These are phyloP conservation scores for Atherix ibis DNA, from an alignment of 2,888 invertebrate genomes.

Conservation along the genomic window DNA sequence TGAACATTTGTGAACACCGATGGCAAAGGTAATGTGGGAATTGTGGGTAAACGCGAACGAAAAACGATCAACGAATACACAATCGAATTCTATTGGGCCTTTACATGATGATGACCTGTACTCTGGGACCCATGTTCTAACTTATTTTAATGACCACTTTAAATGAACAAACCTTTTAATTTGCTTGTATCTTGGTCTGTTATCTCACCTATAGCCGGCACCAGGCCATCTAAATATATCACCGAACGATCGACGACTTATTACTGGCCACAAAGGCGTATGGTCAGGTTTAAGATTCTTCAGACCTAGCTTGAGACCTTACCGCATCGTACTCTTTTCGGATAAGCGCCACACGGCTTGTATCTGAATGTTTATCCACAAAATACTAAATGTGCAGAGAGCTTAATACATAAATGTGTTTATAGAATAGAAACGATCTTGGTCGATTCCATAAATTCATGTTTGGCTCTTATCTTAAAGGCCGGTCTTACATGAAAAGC, in stretches of 20 bases:
- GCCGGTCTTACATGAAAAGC: slow-evolving; percentile 6
- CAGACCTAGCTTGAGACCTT: no score
- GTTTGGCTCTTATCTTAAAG: slow-evolving; percentile 10
- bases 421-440: no score
- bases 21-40: background rate
- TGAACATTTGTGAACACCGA: no score
- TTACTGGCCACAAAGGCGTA: no score
- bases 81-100: no score
- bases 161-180: slow-evolving; percentile 19
- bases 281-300: no score
- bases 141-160: slow-evolving; percentile 15
- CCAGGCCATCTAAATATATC: slow-evolving; percentile 11
- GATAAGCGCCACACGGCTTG: slow-evolving; percentile 8
- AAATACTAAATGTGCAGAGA: no score
- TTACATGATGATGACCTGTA: no score
- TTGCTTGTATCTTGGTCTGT: slow-evolving; percentile 17
- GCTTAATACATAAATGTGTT: no score
- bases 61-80: background rate
- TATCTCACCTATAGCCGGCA: slow-evolving; percentile 13
- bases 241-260: slow-evolving; percentile 4
- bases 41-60: background rate
- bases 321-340: slow-evolving; percentile 1
- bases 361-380: no score
- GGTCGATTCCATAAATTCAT: slow-evolving; percentile 11
- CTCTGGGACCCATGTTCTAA: slow-evolving; percentile 5